Base-by-base conservation (phyloP, 2,888 invertebrate genomes). In the Deilephila elpenor region DNA sequence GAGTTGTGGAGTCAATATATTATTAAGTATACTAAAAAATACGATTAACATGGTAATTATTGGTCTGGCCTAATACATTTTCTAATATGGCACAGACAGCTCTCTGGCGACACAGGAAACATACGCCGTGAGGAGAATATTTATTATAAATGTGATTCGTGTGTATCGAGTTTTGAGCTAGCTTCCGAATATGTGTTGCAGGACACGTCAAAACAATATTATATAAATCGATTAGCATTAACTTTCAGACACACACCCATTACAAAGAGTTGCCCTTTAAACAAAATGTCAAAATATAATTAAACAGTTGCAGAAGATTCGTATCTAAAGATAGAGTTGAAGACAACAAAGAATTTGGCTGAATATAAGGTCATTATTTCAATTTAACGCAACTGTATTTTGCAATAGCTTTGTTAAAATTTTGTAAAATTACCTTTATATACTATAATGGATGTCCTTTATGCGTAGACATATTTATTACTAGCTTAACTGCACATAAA, bases 341-440 rank as follows among this genome's bases (percentile, higher is more conserved):
- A 44, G 20, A 29, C 14, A 5, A 32, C 32, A 61, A 61, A 32
- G 29, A 19, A 61, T 32, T 61, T 34, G n/a, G 44, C 37, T 44
- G 20, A 44, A 64, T 44, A 20, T 64, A 64, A 64, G 64, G 64
- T 20, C 64, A 44, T 64, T 44, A 20, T 44, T 64, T n/a, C 60
- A 60, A 29, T 60, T 60, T 25, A 60, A 14, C 14, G 14, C 20
- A 64, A 64, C 11, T 20, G 20, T 64, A 44, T 44, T 62, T 34
- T 62, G 19, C 17, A 6, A 62, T 34, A 34, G 17, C n/a, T 34
- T 64, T 37, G 7, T 11, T 20, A n/a, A 64, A 8, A 37, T 44
- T 64, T 20, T 20, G 20, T n/a, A 64, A 56, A 56, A 37, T 8
- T 64, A 37, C 20, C 44, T 60, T 64, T 3, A 20, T 14, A n/a